Conservation (phyloP, 2,888 invertebrate genomes). For the Latheticus oryzae region DNA sequence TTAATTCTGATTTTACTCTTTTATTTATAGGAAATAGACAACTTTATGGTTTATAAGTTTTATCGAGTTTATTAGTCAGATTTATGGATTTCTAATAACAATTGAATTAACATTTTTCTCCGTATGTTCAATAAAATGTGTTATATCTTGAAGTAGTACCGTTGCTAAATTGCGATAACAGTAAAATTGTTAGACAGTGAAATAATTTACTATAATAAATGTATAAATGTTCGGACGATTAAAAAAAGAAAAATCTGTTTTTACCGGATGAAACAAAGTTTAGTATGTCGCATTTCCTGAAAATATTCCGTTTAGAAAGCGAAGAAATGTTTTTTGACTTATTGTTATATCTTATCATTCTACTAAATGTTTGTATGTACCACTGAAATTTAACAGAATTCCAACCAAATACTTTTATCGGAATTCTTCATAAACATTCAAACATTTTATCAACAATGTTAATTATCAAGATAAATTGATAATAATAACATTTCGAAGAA, state of each 20-base stretch:
- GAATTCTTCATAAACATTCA: no score
- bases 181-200: constrained; percentile 1
- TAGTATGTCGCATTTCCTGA: constrained; percentile 33
- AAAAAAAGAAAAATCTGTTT: constrained; percentile 22
- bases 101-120: no score
- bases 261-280: constrained; percentile 25
- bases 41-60: neutral
- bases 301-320: constrained; percentile 30
- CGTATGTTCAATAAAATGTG: no score
- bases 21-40: constrained; percentile 12
- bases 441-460: no score
- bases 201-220: constrained; percentile 12
- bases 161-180: constrained; percentile 11
- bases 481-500: no score
- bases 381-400: no score
- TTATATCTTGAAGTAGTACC: no score
- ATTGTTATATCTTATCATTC: constrained; percentile 8
- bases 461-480: no score
- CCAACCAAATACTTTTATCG: constrained; percentile 20
- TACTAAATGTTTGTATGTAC: no score
- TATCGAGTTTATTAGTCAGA: constrained; percentile 6
- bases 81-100: constrained; percentile 20
- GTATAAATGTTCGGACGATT: neutral
- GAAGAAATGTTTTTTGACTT: constrained; percentile 15
- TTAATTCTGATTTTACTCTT: constrained; percentile 14